Evolutionary conservation across 2,113 vertebrate species (phyloP).

Genomic region (Pyrgilauda ruficollis): DNA sequence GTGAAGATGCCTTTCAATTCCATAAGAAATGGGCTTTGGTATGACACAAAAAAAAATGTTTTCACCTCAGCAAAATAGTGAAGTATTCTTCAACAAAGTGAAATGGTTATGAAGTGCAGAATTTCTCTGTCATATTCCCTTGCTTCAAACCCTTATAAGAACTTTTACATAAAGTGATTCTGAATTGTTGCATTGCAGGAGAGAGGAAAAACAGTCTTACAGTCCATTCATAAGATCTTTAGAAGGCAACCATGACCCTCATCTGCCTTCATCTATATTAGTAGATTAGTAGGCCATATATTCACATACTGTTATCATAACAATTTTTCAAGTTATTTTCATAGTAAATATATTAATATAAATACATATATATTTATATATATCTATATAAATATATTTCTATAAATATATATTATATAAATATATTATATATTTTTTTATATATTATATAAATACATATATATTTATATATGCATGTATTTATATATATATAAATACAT

Average conservation of each 20-base stretch:
- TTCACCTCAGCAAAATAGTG: not conserved
- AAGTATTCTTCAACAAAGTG: not conserved
- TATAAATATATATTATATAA: too few relatives aligned
- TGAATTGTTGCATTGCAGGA: not conserved
- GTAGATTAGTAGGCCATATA: too few relatives aligned
- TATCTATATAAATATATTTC: too few relatives aligned
- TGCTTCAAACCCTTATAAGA: not conserved
- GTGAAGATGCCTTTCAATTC: not conserved
- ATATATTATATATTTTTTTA: too few relatives aligned
- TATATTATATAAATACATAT: too few relatives aligned
- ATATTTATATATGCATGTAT: too few relatives aligned
- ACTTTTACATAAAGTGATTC: not conserved
- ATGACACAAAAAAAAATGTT: not conserved
- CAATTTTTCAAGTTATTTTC: not conserved
- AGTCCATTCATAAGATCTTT: not conserved
- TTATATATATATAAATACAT: not conserved
- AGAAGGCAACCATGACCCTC: not conserved
- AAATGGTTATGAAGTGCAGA: not conserved
- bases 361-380: not conserved
- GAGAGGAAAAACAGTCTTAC: not conserved
- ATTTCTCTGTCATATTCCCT: not conserved
- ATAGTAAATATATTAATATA: not conserved
- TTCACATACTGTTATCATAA: not conserved
- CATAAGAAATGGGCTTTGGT: not conserved
- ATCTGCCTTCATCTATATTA: not conserved